These are phyloP conservation scores for Elaphurus davidianus DNA, from an alignment of 2,113 vertebrate genomes.

Conservation along the genomic window DNA sequence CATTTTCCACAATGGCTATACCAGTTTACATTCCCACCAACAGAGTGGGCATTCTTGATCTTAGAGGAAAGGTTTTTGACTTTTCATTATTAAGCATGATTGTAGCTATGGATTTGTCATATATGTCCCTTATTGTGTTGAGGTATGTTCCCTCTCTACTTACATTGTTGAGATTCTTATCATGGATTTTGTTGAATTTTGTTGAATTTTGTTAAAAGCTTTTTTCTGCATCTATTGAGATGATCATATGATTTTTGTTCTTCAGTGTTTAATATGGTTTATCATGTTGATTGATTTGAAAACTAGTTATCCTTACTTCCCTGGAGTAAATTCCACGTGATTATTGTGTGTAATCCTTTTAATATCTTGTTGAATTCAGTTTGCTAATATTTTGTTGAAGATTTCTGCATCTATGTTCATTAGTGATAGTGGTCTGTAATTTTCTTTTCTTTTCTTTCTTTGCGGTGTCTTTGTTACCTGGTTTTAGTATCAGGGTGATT, in stretches of 20 bases:
- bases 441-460: background rate
- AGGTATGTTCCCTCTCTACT: background rate
- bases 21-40: background rate
- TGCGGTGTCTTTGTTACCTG: background rate
- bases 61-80: background rate
- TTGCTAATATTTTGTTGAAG: background rate
- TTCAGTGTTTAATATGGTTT: background rate
- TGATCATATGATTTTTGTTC: background rate
- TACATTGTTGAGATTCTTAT: background rate
- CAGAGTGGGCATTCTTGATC: background rate
- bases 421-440: background rate
- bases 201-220: background rate
- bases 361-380: background rate
- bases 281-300: background rate
- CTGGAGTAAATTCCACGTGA: background rate
- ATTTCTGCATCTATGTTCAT: background rate
- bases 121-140: background rate
- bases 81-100: background rate
- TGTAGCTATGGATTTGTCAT: background rate
- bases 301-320: background rate
- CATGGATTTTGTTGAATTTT: background rate
- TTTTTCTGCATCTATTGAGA: background rate
- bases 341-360: background rate
- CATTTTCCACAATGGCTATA: background rate
- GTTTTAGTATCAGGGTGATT: background rate